Conservation (phyloP, 2,888 invertebrate genomes). For the Hedya salicella region DNA sequence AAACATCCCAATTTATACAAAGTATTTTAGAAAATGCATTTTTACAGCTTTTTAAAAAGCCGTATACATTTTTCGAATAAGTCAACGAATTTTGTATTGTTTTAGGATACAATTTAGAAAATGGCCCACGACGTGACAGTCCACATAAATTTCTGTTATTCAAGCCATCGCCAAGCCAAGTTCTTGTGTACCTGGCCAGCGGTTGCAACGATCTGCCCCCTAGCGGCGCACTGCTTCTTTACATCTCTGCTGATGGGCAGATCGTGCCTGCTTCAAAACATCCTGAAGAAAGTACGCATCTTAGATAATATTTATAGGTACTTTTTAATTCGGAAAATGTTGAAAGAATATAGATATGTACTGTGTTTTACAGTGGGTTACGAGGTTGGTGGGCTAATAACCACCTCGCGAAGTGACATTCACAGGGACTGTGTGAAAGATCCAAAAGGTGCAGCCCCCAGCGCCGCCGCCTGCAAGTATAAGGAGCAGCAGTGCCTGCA, state of each 20-base stretch:
- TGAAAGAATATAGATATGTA: not conserved
- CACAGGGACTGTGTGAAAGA: conserved; percentile 71
- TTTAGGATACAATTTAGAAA: conserved; percentile 53
- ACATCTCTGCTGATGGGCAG: conserved; percentile 97
- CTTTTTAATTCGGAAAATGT: not conserved
- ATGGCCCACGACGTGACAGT: conserved; percentile 79
- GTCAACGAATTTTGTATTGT: conserved; percentile 36
- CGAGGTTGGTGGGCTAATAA: conserved; percentile 95
- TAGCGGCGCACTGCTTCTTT: conserved; percentile 95
- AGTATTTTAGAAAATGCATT: no score
- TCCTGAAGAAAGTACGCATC: conserved; percentile 92
- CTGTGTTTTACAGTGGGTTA: conserved; percentile 88
- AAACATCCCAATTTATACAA: no score
- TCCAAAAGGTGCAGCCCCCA: conserved; percentile 44
- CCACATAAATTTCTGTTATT: conserved; percentile 98
- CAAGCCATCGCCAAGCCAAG: conserved; percentile 97
- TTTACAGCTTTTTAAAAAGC: no score
- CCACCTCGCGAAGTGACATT: conserved; percentile 93
- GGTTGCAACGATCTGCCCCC: conserved; percentile 97
- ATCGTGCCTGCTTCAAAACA: conserved; percentile 91
- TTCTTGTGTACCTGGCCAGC: conserved; percentile 95
- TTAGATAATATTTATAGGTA: not conserved
- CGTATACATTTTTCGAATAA: no score
- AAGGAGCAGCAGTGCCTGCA: conserved; percentile 93
- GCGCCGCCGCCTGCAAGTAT: conserved; percentile 46